phyloP scores from a whole-genome alignment of 1,140 invertebrate species.

The Drosophila micromelanica region DNA sequence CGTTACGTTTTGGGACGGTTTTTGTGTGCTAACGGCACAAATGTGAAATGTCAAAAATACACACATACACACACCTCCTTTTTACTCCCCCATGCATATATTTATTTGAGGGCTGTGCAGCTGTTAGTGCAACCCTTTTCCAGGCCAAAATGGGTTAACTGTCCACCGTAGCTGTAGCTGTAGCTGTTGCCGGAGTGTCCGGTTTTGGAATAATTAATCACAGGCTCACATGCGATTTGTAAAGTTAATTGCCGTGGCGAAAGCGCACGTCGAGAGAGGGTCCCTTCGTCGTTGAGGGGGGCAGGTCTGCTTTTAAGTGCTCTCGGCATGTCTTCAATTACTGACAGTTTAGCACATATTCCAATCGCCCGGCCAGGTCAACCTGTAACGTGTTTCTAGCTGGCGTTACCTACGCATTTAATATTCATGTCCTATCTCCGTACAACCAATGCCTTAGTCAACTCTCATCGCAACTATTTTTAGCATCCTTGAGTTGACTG shows the following conservation, averaged over 20 bases:
- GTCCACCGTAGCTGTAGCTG: slow-evolving; percentile 45
- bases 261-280: slow-evolving; percentile 56
- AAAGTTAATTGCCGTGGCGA: slow-evolving; percentile 82
- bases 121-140: slow-evolving; percentile 77
- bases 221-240: slow-evolving; percentile 82
- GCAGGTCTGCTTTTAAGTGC: slow-evolving; percentile 58
- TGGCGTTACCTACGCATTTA: slow-evolving; percentile 48
- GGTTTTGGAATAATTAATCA: slow-evolving; percentile 83
- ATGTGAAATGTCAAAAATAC: slow-evolving; percentile 75
- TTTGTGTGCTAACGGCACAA: slow-evolving; percentile 20
- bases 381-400: slow-evolving; percentile 9
- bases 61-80: slow-evolving; percentile 14
- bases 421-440: slow-evolving; percentile 52
- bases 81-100: slow-evolving; percentile 5
- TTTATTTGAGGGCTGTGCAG: slow-evolving; percentile 32
- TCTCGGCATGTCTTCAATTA: slow-evolving; percentile 68
- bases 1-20: slow-evolving; percentile 32
- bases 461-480: slow-evolving; percentile 26
- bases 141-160: slow-evolving; percentile 76
- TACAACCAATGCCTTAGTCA: no score
- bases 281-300: slow-evolving; percentile 1
- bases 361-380: slow-evolving; percentile 24
- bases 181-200: slow-evolving; percentile 47
- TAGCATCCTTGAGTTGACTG: slow-evolving; percentile 48
- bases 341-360: slow-evolving; percentile 78